Evolutionary conservation across 2,797 vertebrate genomes (phyloP), one percentile per base, ranked within the genome.

Genomic region (Sebastes nivosus): DNA sequence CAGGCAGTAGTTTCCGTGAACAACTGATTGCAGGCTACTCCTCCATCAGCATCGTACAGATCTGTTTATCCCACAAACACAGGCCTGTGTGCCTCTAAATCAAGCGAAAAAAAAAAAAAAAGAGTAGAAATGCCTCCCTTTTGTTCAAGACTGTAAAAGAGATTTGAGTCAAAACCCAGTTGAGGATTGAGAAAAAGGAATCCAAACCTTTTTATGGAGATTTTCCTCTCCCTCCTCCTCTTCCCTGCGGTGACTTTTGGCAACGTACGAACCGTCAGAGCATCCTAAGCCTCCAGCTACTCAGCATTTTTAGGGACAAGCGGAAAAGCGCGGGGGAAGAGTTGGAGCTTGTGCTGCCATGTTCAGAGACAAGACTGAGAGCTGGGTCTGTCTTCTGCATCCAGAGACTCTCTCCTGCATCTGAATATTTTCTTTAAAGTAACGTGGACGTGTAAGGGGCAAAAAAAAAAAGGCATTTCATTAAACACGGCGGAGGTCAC

Each of bases 1-100:
- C 93, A 96, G 96, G 96, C 96, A 94, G 95, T 89, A 90, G 81
- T 93, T 95, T 93, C 93, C 95, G 91, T 93, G 95, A 96, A 92
- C 96, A 94, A 96, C 70, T 5, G 94, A 88, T 88, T 89, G 90
- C 91, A 80, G 87, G 80, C 86, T 73, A 88, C 95, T 94, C 82
- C 91, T 90, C 90, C 89, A 75, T 89, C 93, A 81, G 94, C 96
- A 94, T 94, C 84, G 75, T 79, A 87, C 84, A 90, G 86, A 89
- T 89, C 86, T 91, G 88, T 92, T 90, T 87, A 94, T 94, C 94
- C 95, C 95, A 88, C 93, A 94, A 82, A 95, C 92, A 94, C 88
- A 86, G 94, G 94, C 91, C 82, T 80, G 93, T 94, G 79, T 8
- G 94, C 89, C 85, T 83, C 85, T 32, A 95, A 97, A 96, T 89